Base-by-base conservation (phyloP, 2,797 vertebrate genomes). In the Nyctalus aviator region DNA sequence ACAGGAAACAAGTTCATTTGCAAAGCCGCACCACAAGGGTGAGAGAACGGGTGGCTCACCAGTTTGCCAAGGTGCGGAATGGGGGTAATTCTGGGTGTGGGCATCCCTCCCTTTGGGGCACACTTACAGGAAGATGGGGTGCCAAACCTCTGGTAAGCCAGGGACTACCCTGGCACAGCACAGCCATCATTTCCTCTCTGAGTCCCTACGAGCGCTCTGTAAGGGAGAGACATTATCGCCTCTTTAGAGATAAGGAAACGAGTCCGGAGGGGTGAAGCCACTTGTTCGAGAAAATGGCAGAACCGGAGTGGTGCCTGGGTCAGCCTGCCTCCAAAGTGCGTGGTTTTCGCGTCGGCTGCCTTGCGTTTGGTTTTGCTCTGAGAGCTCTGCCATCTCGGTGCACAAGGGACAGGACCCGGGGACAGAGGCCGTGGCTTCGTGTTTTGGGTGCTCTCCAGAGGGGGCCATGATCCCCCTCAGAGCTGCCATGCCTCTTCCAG, bases 1-100 rank as follows among this genome's bases (percentile, higher is more conserved):
- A 94, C 96, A 94, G 96, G 95, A 97, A 97, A 75, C 72, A 89
- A 92, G 41, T 68, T 88, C 14, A 25, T 95, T 91, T 87, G 86
- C 91, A 85, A 96, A 96, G 81, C 84, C 46, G 37, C 83, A 95
- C 77, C 69, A 55, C 69, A 94, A 89, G 84, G 32, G 50, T 94
- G 89, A 92, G 55, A 72, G 83, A 64, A 69, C 35, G 71, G 88
- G 88, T 0, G 23, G 76, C 30, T 79, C 30, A n/a, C 75, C 25
- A 32, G 69, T 55, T 62, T 12, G 50, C 41, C 64, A 50, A 75
- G 46, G 32, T n/a, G 62, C 84, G 77, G 20, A 90, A 76, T 62
- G 69, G 72, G 46, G 59, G 13, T 87, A 9, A 92, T 75, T 94
- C 44, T 64, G 85, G 83, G 89, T 91, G 62, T 66, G 68, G 85